Evolutionary conservation across 2,888 invertebrate species (phyloP), one percentile per base, ranked within the genome.

Genomic region (Atrina japonica): DNA sequence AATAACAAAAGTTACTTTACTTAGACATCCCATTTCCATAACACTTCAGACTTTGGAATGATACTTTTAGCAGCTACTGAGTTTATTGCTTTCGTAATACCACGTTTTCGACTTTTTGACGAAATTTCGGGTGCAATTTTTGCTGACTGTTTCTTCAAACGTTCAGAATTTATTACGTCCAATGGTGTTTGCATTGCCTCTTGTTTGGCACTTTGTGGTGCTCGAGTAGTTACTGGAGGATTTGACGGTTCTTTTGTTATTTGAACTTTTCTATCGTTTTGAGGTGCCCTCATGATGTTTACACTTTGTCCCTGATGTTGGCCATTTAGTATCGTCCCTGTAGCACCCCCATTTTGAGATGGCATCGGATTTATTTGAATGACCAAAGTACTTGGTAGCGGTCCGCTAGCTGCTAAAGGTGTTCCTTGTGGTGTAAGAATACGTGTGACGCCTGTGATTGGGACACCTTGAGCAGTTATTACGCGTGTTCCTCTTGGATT

Each of bases 1-100:
- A n/a, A n/a, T n/a, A n/a, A n/a, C n/a, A n/a, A n/a, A n/a, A 35
- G 35, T 11, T 35, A 35, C 35, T 5, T 11, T 7, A 35, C 11
- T 45, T 60, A 67, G 29, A 64, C 43, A 56, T 69, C 63, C 69
- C 69, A 69, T 64, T 69, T 69, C 69, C 69, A 69, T 50, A 69
- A 52, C 35, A 69, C 58, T 40, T 69, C 69, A 18, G 69, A 63
- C 58, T 69, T 69, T 30, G 69, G 56, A 16, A 69, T 29, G 1
- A 41, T 41, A 43, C 23, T 11, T 11, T 35, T 35, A 7, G 35
- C 35, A 35, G 35, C 5, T 7, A 35, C 35, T 35, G 35, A 5
- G 11, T 35, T 35, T 35, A 35, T 11, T 35, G 35, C 5, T 35
- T 35, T 11, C 5, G 6, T 5, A 35, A 7, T 35, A 11, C 11